Evolutionary conservation across 2,888 invertebrate genomes (phyloP).

Genomic region (Apodemia mormo): DNA sequence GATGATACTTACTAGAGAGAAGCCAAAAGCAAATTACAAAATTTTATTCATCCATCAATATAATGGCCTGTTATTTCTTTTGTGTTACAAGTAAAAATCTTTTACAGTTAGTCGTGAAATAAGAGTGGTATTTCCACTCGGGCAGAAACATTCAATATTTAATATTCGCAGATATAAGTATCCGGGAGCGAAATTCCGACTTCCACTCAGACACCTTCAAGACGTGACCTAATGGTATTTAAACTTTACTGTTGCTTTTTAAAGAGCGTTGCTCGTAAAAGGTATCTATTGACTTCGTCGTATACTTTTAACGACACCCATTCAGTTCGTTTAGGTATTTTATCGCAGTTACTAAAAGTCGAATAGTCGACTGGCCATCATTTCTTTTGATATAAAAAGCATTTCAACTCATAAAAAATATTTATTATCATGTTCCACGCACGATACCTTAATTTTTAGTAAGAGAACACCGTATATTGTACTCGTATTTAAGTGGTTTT

Average conservation of each 20-base stretch:
- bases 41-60: neutral
- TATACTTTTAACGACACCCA: constrained; percentile 4
- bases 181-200: neutral
- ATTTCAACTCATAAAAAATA: neutral
- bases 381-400: neutral
- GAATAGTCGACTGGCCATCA: neutral
- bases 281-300: constrained; percentile 12
- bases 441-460: no score
- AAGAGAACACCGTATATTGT: no score
- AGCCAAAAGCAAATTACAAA: no score
- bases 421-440: neutral
- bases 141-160: constrained; percentile 5
- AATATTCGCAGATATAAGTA: neutral
- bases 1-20: no score
- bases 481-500: no score
- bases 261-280: neutral
- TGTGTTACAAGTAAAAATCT: neutral
- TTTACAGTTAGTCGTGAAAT: neutral
- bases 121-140: neutral
- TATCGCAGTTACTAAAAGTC: constrained; percentile 4
- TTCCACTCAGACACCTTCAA: constrained; percentile 1
- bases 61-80: neutral
- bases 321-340: constrained; percentile 7
- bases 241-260: constrained; percentile 14
- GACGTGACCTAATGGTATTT: constrained; percentile 3